Conservation (phyloP, 2,797 vertebrate genomes). For the Coccyzus lansbergi region DNA sequence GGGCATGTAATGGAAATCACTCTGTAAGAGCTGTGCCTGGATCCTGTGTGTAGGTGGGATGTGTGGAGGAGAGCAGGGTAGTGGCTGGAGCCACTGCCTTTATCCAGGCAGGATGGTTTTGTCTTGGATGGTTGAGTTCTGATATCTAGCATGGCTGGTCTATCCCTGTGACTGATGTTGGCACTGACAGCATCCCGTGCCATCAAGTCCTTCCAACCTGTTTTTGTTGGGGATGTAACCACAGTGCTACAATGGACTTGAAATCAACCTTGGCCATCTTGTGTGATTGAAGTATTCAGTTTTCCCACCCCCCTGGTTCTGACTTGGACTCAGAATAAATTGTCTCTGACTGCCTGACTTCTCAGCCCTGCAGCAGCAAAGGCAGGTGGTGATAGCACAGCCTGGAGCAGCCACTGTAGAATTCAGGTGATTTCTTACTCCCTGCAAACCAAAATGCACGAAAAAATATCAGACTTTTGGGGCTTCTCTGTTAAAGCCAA, state of each 20-base stretch:
- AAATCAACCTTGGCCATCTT: neutral
- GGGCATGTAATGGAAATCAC: neutral
- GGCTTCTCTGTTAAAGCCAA: neutral
- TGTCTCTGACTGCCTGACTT: fast-evolving
- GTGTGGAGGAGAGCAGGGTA: fast-evolving
- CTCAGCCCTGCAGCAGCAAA: fast-evolving
- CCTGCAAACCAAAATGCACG: neutral
- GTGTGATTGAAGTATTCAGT: fast-evolving
- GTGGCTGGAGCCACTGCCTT: neutral
- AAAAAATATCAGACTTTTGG: neutral
- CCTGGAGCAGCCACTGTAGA: fast-evolving
- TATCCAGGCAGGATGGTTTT: neutral
- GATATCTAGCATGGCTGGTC: neutral
- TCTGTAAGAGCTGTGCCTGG: neutral
- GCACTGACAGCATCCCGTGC: fast-evolving
- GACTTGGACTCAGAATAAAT: neutral
- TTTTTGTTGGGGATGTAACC: neutral
- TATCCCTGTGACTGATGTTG: neutral
- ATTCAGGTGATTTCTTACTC: neutral
- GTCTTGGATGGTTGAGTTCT: neutral
- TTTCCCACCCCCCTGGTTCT: neutral
- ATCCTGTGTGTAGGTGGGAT: neutral
- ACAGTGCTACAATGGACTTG: neutral
- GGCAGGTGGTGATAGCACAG: neutral
- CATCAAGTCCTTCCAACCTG: fast-evolving